Evolutionary conservation across 23 tunicate genomes (phyloP), one percentile per base, ranked within the genome.

Genomic region (Aplidium turbinatum): DNA sequence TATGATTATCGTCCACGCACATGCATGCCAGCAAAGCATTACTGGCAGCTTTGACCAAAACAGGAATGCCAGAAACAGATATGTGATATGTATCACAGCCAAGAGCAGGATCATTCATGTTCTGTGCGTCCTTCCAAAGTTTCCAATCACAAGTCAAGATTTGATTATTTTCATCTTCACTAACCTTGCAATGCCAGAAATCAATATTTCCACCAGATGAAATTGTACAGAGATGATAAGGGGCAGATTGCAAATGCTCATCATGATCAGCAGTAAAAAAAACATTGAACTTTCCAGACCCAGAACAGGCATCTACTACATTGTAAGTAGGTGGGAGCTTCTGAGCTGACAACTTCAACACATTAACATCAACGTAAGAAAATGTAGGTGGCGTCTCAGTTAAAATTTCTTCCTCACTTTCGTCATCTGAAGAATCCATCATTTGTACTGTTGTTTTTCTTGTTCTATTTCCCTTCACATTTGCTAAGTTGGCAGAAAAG

Each of bases 21-120:
- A 88, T 58, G 35, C 87, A 88, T 34, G 96, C 96, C 1, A 88
- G 75, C 74, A 88, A 35, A 11, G 83, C 63, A n/a, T 72, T 75
- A 46, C 81, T 85, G 25, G 96, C 96, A 60, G 85, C 80, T 68
- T 88, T 88, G 38, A 88, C 50, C 23, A 88, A 62, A 0, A 81
- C 35, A 27, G 96, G 96, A n/a, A 13, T 56, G 5, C 96, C 87
- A 24, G 45, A 4, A 6, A 81, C 70, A 0, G 68, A 47, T 42
- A 81, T 73, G 19, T 72, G 71, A 24, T 35, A 38, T 4, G 36
- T 4, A 4, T 3, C 3, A 29, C 13, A 60, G 6, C 5, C 34
- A 60, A 5, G 13, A 53, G 60, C n/a, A 29, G 67, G 67, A 24
- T 47, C 61, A 26, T 63, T 63, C 0, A 50, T 16, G 0, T 18